Conservation (phyloP, 2,888 invertebrate species). For the Melieria omissa region DNA sequence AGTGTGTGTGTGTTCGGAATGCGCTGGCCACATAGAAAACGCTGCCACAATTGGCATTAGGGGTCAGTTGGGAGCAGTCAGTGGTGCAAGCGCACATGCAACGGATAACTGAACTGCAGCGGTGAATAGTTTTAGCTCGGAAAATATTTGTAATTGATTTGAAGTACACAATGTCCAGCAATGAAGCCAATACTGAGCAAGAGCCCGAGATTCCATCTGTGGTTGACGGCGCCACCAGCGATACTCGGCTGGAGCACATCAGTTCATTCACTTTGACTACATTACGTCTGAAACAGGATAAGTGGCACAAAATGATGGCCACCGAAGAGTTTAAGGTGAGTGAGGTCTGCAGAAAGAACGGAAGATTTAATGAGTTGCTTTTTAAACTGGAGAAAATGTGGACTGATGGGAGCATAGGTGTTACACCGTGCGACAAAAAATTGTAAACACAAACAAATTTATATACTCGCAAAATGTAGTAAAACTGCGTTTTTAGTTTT, state of each 20-base stretch:
- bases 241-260: constrained; percentile 82
- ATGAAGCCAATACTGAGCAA: constrained; percentile 52
- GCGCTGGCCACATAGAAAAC: not conserved
- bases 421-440: no score
- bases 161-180: constrained; percentile 43
- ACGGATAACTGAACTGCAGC: no score
- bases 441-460: no score
- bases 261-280: constrained; percentile 78
- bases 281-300: constrained; percentile 84
- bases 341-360: constrained; percentile 54
- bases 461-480: no score
- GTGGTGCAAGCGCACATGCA: constrained; percentile 10
- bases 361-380: not conserved
- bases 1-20: constrained; percentile 7
- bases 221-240: constrained; percentile 57
- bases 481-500: no score
- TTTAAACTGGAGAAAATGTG: no score
- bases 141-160: not conserved
- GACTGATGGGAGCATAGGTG: no score
- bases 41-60: constrained; percentile 29
- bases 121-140: no score
- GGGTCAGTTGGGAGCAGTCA: constrained; percentile 29
- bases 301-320: constrained; percentile 86
- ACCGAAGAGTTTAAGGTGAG: constrained; percentile 75
- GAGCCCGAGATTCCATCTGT: constrained; percentile 36